These are phyloP conservation scores for Bufo gargarizans DNA, from an alignment of 2,113 vertebrate genomes.

Conservation along the genomic window DNA sequence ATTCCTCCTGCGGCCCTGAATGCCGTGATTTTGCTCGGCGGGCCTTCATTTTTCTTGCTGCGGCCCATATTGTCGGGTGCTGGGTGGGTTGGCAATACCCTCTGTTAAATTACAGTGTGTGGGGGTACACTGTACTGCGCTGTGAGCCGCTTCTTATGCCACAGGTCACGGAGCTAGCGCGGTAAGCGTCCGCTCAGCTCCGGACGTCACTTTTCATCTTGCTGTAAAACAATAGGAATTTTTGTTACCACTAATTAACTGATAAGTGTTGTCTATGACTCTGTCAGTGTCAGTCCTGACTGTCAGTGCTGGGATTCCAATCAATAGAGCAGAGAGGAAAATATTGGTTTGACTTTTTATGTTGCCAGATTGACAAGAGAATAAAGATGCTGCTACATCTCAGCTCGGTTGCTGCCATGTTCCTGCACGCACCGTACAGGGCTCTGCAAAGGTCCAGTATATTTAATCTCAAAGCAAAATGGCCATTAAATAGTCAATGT, in stretches of 20 bases:
- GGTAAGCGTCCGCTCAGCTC: too few species aligned
- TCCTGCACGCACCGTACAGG: neutral
- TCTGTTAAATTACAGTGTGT: too few species aligned
- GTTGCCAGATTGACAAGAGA: neutral
- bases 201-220: neutral
- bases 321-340: neutral
- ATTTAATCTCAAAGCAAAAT: neutral
- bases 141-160: too few species aligned
- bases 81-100: too few species aligned
- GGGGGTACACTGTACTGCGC: too few species aligned
- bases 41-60: too few species aligned
- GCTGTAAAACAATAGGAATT: neutral
- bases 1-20: too few species aligned
- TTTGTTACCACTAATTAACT: neutral
- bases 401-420: neutral
- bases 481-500: neutral
- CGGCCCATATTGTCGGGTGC: too few species aligned
- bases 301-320: neutral
- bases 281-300: neutral
- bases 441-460: neutral
- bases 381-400: neutral
- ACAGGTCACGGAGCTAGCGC: too few species aligned
- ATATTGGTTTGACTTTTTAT: neutral
- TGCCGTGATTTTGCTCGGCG: too few species aligned
- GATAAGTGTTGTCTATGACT: neutral